Base-by-base conservation (phyloP, 2,888 invertebrate species). In the Apoderus coryli region DNA sequence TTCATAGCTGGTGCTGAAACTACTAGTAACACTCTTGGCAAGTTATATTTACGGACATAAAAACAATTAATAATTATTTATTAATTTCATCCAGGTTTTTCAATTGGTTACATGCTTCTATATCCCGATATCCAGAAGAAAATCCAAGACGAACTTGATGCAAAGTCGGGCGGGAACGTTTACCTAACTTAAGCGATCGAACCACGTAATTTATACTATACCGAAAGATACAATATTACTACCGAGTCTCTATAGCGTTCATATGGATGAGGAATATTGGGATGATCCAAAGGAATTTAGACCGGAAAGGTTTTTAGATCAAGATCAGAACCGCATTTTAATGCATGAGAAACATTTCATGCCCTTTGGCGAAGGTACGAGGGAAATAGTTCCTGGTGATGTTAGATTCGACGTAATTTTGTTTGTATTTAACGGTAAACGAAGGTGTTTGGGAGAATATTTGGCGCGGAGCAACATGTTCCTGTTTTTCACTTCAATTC, bases 1-100 rank as follows among this genome's bases (percentile, higher is more conserved):
- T 66, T 78, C 14, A 67, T 76, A 57, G 77, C 75, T 4, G 77
- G 77, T 2, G 65, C 71, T 28, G 76, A 78, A 52, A 78, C 77
- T 0, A 76, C 75, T 1, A 69, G 68, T 38, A 74, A 72, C 45
- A 70, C 73, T 1, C 55, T 72, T 6, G 35, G 36, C 13, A 19
- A 7, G n/a, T 16, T 14, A 19, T 19, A 19, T 6, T 19, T n/a
- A 6, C 6, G n/a, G n/a, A n/a, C 19, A 19, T n/a, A n/a, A 19
- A 19, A 19, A n/a, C 6, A 19, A 19, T 7, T n/a, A n/a, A n/a
- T n/a, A n/a, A n/a, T n/a, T n/a, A n/a, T 19, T n/a, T 19, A 19
- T 19, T n/a, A 7, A n/a, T 19, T 7, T 19, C 12, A 22, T 34
- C 19, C 25, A 38, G 64, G 66, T 2, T 72, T 69, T 44, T 61